Evolutionary conservation across 2,797 vertebrate species (phyloP).

Genomic region (Muscicapa comitata): DNA sequence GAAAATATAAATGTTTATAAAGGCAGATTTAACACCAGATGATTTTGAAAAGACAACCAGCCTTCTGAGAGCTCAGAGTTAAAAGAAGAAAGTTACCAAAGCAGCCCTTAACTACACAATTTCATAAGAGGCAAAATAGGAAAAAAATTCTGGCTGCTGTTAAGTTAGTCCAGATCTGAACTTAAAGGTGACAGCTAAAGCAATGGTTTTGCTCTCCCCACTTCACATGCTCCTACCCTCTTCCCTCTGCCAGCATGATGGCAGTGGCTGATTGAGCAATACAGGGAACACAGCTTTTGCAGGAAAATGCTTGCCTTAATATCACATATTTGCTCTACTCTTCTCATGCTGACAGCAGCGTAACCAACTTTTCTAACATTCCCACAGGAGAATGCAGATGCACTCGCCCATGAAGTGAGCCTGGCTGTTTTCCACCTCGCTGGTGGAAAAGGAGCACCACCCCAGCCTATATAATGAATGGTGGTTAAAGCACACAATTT

Average conservation of each 20-base stretch:
- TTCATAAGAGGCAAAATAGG: background rate
- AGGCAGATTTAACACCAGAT: background rate
- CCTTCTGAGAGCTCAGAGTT: background rate
- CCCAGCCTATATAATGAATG: conserved; percentile 71
- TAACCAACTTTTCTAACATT: background rate
- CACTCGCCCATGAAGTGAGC: conserved; percentile 88
- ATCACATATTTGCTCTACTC: background rate
- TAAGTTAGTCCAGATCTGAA: background rate
- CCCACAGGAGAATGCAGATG: conserved; percentile 85
- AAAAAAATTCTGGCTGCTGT: background rate
- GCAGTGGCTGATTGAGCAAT: background rate
- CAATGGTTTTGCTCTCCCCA: background rate
- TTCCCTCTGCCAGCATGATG: background rate
- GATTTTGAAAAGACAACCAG: background rate
- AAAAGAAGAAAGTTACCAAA: background rate
- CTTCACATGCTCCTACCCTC: background rate
- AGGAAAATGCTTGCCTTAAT: background rate
- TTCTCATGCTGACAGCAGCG: background rate
- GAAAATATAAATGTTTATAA: background rate
- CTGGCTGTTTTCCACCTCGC: conserved; percentile 85
- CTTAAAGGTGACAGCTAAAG: background rate
- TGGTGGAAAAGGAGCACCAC: conserved; percentile 85
- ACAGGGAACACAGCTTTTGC: background rate
- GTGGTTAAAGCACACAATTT: background rate
- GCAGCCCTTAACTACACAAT: background rate